Evolutionary conservation across 1,140 invertebrate genomes (phyloP).

Genomic region (Bombus superbus): DNA sequence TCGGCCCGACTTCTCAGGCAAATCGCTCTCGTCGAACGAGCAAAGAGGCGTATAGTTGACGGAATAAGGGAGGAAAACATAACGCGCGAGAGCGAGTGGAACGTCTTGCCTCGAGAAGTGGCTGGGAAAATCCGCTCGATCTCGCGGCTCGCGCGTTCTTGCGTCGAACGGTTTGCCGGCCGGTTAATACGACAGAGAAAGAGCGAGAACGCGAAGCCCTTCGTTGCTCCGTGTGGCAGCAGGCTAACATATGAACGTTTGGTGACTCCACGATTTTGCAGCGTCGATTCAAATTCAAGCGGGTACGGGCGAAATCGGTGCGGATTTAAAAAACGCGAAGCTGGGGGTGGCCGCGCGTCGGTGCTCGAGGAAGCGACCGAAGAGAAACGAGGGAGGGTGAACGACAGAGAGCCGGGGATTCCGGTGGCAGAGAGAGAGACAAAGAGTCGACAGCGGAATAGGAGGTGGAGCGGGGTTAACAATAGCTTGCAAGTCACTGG

Average conservation of each 20-base stretch:
- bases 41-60: no score
- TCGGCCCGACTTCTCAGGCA: not conserved
- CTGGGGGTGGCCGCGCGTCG: not conserved
- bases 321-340: conserved; percentile 67
- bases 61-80: not conserved
- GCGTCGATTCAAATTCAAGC: conserved; percentile 80
- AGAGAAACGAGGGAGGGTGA: conserved; percentile 59
- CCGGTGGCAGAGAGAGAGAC: conserved; percentile 9
- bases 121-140: conserved; percentile 60
- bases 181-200: not conserved
- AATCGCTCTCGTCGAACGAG: not conserved
- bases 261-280: conserved; percentile 80
- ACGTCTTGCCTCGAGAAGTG: conserved; percentile 58
- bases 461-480: conserved; percentile 68
- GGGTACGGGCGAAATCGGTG: conserved; percentile 68
- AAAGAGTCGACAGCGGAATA: conserved; percentile 46
- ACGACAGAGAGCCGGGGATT: not conserved
- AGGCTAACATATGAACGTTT: conserved; percentile 81
- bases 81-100: conserved; percentile 18
- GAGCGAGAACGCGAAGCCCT: conserved; percentile 33
- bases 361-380: conserved; percentile 29
- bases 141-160: conserved; percentile 46
- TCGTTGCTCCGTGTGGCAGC: conserved; percentile 54
- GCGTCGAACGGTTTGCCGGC: conserved; percentile 46
- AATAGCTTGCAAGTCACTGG: conserved; percentile 83